Evolutionary conservation across 2,888 invertebrate species (phyloP).

Genomic region (Drosophila limbata): DNA sequence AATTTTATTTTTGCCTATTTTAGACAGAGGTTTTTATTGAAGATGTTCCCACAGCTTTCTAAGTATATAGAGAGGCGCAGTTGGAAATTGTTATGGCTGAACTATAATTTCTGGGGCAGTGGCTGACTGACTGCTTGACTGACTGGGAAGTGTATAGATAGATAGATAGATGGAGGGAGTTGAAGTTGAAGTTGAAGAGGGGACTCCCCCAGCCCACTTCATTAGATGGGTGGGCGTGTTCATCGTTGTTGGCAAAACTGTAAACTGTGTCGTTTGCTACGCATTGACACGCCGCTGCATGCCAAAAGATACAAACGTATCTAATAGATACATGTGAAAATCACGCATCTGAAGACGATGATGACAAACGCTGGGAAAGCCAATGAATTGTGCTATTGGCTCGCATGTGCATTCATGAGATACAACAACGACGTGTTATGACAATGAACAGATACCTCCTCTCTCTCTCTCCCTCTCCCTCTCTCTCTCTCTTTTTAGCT

Average conservation of each 20-base stretch:
- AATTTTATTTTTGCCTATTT: background rate
- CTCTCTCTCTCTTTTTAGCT: background rate
- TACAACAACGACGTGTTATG: constrained; percentile 70
- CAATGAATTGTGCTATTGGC: constrained; percentile 78
- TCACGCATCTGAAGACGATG: constrained; percentile 72
- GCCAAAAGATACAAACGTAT: constrained; percentile 72
- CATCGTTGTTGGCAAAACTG: constrained; percentile 31
- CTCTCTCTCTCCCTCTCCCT: background rate
- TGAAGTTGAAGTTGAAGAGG: background rate
- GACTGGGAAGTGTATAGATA: background rate
- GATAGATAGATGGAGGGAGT: constrained; percentile 1
- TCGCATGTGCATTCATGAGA: constrained; percentile 67
- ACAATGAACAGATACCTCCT: constrained; percentile 59
- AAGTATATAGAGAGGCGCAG: constrained; percentile 49
- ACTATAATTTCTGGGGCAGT: constrained; percentile 62
- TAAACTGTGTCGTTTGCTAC: constrained; percentile 79
- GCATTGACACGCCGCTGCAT: constrained; percentile 72
- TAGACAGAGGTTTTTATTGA: background rate
- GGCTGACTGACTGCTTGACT: constrained; percentile 16
- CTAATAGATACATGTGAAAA: constrained; percentile 83
- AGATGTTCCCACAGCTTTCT: constrained; percentile 62
- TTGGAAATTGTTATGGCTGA: constrained; percentile 59
- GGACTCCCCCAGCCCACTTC: background rate
- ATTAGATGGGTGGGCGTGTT: constrained; percentile 5
- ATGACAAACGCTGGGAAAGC: constrained; percentile 69